Conservation (phyloP, 2,888 invertebrate genomes). For the Labia minor region DNA sequence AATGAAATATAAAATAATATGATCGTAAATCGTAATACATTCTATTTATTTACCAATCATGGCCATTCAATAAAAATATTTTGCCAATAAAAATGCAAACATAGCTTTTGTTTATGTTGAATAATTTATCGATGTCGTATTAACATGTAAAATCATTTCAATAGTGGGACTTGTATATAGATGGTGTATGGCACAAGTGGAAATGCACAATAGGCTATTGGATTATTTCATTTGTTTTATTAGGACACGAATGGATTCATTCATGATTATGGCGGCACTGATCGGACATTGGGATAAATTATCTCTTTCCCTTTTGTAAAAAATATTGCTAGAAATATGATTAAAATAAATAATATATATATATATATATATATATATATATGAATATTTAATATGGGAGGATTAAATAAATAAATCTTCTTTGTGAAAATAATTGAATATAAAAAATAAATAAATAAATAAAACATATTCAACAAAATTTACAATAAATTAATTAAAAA, state of each 20-base stretch:
- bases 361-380: background rate
- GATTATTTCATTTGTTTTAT: conserved; percentile 5
- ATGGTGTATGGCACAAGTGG: background rate
- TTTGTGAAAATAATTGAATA: background rate
- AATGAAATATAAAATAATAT: conserved; percentile 13
- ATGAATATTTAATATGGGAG: background rate
- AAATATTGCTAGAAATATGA: background rate
- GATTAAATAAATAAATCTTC: conserved; percentile 1
- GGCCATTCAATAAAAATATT: conserved; percentile 7
- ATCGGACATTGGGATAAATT: background rate
- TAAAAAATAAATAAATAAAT: conserved; percentile 2
- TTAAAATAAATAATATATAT: background rate
- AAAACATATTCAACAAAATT: background rate
- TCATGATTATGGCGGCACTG: conserved; percentile 7
- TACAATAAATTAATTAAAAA: background rate
- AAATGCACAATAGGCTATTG: background rate
- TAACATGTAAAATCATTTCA: conserved; percentile 13
- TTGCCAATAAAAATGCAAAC: conserved; percentile 13
- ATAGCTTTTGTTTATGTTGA: conserved; percentile 13
- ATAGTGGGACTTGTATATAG: conserved; percentile 8
- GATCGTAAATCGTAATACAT: conserved; percentile 13
- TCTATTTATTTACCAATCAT: conserved; percentile 13
- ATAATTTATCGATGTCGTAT: conserved; percentile 13
- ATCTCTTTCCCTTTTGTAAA: background rate
- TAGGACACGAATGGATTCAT: conserved; percentile 13